Evolutionary conservation across 2,797 vertebrate genomes (phyloP).

Genomic region (Spinus pinus): DNA sequence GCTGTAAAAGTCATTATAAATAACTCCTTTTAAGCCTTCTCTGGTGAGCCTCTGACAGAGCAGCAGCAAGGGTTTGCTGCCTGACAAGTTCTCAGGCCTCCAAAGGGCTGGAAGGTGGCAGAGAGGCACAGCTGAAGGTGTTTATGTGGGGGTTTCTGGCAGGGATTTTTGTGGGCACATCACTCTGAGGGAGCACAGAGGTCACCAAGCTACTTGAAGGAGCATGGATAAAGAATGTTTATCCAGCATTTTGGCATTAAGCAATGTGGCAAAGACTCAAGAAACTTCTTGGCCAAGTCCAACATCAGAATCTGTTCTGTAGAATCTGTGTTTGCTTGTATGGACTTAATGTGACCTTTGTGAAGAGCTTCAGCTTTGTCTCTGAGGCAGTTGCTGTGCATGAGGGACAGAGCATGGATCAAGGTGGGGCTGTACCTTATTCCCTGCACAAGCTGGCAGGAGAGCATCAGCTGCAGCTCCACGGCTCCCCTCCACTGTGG

Average conservation of each 20-base stretch:
- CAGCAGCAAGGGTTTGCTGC: background rate
- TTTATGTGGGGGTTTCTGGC: background rate
- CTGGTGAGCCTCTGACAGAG: background rate
- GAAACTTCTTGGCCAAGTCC: background rate
- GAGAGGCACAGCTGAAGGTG: rapidly evolving
- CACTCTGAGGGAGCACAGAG: background rate
- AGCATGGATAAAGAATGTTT: background rate
- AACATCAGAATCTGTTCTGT: background rate
- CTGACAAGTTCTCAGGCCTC: background rate
- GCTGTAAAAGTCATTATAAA: background rate
- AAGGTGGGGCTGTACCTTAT: background rate
- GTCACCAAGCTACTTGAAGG: background rate
- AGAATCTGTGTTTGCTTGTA: background rate
- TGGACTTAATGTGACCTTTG: background rate
- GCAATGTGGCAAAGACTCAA: background rate
- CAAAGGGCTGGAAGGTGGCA: background rate
- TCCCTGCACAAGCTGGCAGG: background rate
- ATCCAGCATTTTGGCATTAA: background rate
- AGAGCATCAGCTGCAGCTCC: rapidly evolving
- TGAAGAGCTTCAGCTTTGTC: background rate
- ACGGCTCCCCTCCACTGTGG: rapidly evolving
- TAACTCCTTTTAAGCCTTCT: background rate
- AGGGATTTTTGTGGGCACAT: background rate
- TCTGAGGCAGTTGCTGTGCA: rapidly evolving
- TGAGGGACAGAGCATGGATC: background rate